Evolutionary conservation across 2,888 invertebrate genomes (phyloP).

Genomic region (Elmis aenea): DNA sequence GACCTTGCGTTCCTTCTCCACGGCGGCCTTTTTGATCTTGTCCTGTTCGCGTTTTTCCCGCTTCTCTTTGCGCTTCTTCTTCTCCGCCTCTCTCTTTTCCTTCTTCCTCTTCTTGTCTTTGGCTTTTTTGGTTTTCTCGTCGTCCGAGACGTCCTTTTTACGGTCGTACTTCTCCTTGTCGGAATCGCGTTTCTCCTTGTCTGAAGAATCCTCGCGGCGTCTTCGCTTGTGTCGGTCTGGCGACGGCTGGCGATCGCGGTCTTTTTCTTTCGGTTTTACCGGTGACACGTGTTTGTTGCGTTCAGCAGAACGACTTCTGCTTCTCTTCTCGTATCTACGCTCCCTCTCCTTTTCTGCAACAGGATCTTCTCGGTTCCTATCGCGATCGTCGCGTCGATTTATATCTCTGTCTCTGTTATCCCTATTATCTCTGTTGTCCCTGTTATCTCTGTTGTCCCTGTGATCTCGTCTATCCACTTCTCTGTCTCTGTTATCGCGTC

Average conservation of each 20-base stretch:
- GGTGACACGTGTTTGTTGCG: slow-evolving; percentile 16
- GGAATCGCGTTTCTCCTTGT: slow-evolving; percentile 35
- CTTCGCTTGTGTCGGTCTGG: slow-evolving; percentile 40
- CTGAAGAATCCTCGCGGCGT: slow-evolving; percentile 34
- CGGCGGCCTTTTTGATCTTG: slow-evolving; percentile 41
- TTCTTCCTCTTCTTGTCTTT: slow-evolving; percentile 53
- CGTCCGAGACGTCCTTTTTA: slow-evolving; percentile 32
- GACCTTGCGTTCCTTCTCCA: slow-evolving; percentile 26
- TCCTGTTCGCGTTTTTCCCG: slow-evolving; percentile 38
- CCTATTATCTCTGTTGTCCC: slow-evolving; percentile 37
- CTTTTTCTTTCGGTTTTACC: slow-evolving; percentile 22
- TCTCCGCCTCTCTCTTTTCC: slow-evolving; percentile 47
- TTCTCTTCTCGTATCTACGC: slow-evolving; percentile 39
- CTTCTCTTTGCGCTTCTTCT: slow-evolving; percentile 37
- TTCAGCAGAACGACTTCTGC: slow-evolving; percentile 29
- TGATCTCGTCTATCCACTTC: slow-evolving; percentile 24
- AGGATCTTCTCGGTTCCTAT: too few species aligned
- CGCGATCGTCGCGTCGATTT: slow-evolving; percentile 33
- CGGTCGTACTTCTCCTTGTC: slow-evolving; percentile 15
- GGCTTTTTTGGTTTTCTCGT: slow-evolving; percentile 41
- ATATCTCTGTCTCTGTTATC: slow-evolving; percentile 45
- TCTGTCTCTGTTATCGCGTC: slow-evolving; percentile 12
- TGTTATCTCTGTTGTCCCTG: slow-evolving; percentile 28
- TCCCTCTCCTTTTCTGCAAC: slow-evolving; percentile 21
- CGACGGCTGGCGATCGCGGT: slow-evolving; percentile 18